These are phyloP conservation scores for Tympanuchus pallidicinctus DNA, from an alignment of 2,113 vertebrate species.

Conservation along the genomic window DNA sequence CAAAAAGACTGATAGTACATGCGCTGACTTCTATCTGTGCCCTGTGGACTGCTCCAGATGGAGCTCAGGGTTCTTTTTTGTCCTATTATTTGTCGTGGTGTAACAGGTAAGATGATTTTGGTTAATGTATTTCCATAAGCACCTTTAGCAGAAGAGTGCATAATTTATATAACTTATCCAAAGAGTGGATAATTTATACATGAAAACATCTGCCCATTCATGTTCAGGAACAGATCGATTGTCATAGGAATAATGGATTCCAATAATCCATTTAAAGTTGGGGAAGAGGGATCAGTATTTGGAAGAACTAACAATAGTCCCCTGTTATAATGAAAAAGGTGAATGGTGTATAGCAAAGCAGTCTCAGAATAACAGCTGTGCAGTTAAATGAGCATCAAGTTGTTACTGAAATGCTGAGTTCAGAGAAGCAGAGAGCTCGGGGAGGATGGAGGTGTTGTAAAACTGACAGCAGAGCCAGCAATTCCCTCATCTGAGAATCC, in stretches of 20 bases:
- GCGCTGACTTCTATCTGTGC: neutral
- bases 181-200: neutral
- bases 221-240: neutral
- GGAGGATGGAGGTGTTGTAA: neutral
- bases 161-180: neutral
- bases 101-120: neutral
- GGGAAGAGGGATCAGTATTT: neutral
- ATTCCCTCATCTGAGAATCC: neutral
- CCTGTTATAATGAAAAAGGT: neutral
- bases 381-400: neutral
- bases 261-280: neutral
- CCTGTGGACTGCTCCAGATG: neutral
- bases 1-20: neutral
- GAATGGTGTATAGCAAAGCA: neutral
- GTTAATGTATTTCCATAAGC: neutral
- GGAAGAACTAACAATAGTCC: neutral
- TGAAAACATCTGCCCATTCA: neutral
- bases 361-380: neutral
- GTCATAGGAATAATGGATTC: neutral
- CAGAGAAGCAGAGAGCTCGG: neutral
- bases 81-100: accelerated
- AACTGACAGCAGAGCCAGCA: accelerated
- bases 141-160: neutral
- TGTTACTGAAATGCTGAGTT: neutral
- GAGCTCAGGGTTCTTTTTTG: neutral